phyloP scores from a whole-genome alignment of 1,140 invertebrate species.

The Dryas iulia region DNA sequence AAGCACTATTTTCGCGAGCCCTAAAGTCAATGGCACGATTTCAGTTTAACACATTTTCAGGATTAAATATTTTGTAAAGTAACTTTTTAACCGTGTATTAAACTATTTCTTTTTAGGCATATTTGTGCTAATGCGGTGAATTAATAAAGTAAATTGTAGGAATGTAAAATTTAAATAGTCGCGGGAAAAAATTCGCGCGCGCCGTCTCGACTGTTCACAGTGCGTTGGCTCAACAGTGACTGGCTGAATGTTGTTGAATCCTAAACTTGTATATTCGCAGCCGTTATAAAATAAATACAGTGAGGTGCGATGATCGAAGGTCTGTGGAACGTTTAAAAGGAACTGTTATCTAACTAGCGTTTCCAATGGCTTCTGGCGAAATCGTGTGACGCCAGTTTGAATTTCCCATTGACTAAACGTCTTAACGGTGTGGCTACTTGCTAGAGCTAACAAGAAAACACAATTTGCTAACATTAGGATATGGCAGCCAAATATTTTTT shows the following conservation, averaged over 20 bases:
- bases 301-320: slow-evolving; percentile 68
- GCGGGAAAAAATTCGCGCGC: slow-evolving; percentile 60
- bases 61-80: slow-evolving; percentile 31
- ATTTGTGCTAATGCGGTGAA: slow-evolving; percentile 42
- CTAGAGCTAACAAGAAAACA: not conserved
- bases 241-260: slow-evolving; percentile 64
- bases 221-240: slow-evolving; percentile 66
- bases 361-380: slow-evolving; percentile 41
- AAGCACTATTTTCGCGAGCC: slow-evolving; percentile 48
- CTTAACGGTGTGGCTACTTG: not conserved
- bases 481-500: too few species aligned
- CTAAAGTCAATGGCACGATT: slow-evolving; percentile 56
- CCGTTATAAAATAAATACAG: slow-evolving; percentile 74
- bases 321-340: slow-evolving; percentile 59
- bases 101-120: slow-evolving; percentile 77
- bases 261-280: slow-evolving; percentile 70
- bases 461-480: not conserved
- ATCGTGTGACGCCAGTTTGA: slow-evolving; percentile 32
- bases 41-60: slow-evolving; percentile 57
- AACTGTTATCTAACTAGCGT: slow-evolving; percentile 70
- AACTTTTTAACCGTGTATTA: slow-evolving; percentile 13
- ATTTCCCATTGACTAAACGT: slow-evolving; percentile 24
- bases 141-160: slow-evolving; percentile 24
- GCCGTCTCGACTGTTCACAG: slow-evolving; percentile 56
- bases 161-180: slow-evolving; percentile 45